A percentile compares a stretch with the other conserved stretches of the same genome.
Conservation (phyloP, 1,140 invertebrate genomes). For the Brachionus plicatilis region DNA sequence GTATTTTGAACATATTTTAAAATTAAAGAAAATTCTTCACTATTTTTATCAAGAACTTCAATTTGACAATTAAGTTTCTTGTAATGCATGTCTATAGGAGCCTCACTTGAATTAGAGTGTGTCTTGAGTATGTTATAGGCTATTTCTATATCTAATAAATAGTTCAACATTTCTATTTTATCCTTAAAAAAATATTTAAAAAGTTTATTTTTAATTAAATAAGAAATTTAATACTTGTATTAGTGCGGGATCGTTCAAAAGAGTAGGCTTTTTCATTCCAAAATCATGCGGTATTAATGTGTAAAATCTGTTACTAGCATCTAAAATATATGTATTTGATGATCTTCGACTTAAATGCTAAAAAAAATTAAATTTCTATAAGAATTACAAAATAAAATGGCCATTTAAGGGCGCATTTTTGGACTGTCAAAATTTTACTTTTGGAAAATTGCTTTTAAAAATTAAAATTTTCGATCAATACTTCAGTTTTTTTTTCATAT, state of each 20-base stretch:
- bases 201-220: background rate
- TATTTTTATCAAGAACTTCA: slow-evolving; percentile 43
- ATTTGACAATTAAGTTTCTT: slow-evolving; percentile 80
- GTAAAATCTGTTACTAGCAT: slow-evolving; percentile 84
- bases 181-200: slow-evolving; percentile 33
- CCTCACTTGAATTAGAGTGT: slow-evolving; percentile 54
- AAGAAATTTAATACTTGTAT: slow-evolving; percentile 62
- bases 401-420: too few relatives aligned
- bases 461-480: too few relatives aligned
- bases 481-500: too few relatives aligned
- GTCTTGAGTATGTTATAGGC: slow-evolving; percentile 78
- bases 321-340: slow-evolving; percentile 64
- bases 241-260: slow-evolving; percentile 69
- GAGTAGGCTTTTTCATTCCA: slow-evolving; percentile 70
- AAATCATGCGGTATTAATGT: slow-evolving; percentile 91
- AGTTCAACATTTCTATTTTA: slow-evolving; percentile 87
- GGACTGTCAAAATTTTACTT: too few relatives aligned
- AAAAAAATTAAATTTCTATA: background rate
- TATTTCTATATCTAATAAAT: slow-evolving; percentile 84
- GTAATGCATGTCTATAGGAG: slow-evolving; percentile 80
- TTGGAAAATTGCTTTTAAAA: too few relatives aligned
- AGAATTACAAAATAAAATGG: too few relatives aligned
- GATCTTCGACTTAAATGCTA: slow-evolving; percentile 50
- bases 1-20: slow-evolving; percentile 75
- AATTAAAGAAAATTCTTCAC: slow-evolving; percentile 70